Evolutionary conservation across 1,140 invertebrate species (phyloP).

Genomic region (Scaptomyza montana): DNA sequence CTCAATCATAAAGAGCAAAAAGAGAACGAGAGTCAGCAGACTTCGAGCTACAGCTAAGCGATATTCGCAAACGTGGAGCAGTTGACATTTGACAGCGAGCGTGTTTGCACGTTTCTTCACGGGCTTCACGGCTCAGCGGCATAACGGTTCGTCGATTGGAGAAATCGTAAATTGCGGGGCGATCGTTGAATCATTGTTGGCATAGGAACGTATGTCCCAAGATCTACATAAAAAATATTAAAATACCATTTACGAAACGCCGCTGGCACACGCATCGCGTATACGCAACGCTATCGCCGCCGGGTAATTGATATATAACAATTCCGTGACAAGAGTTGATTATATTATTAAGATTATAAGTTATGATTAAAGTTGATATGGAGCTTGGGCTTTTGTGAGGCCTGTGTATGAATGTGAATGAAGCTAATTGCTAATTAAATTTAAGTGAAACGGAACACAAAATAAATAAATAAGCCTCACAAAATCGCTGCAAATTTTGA

Average conservation of each 20-base stretch:
- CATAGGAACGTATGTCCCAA: slow-evolving; percentile 6
- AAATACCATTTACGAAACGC: neutral
- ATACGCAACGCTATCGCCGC: slow-evolving; percentile 51
- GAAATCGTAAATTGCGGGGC: slow-evolving; percentile 8
- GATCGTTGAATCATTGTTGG: slow-evolving; percentile 7
- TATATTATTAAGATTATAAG: slow-evolving; percentile 61
- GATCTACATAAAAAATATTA: slow-evolving; percentile 8
- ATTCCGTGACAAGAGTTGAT: slow-evolving; percentile 58
- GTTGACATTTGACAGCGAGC: slow-evolving; percentile 83
- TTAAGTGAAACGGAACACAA: slow-evolving; percentile 30
- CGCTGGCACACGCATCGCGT: slow-evolving; percentile 38
- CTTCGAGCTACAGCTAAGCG: slow-evolving; percentile 42
- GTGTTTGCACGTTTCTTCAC: slow-evolving; percentile 68
- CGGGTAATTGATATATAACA: slow-evolving; percentile 56
- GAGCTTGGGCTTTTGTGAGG: slow-evolving; percentile 32
- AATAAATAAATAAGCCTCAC: slow-evolving; percentile 28
- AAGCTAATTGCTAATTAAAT: slow-evolving; percentile 6
- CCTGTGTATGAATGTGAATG: slow-evolving; percentile 10
- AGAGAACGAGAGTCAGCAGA: slow-evolving; percentile 10
- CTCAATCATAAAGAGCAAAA: slow-evolving; percentile 9
- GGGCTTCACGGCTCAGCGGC: slow-evolving; percentile 23
- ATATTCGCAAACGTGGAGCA: slow-evolving; percentile 80
- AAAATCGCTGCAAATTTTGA: slow-evolving; percentile 42
- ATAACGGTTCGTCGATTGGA: neutral
- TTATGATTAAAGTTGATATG: slow-evolving; percentile 57